Evolutionary conservation across 2,888 invertebrate species (phyloP), one percentile per base, ranked within the genome.

Genomic region (Sarcophaga rosellei): DNA sequence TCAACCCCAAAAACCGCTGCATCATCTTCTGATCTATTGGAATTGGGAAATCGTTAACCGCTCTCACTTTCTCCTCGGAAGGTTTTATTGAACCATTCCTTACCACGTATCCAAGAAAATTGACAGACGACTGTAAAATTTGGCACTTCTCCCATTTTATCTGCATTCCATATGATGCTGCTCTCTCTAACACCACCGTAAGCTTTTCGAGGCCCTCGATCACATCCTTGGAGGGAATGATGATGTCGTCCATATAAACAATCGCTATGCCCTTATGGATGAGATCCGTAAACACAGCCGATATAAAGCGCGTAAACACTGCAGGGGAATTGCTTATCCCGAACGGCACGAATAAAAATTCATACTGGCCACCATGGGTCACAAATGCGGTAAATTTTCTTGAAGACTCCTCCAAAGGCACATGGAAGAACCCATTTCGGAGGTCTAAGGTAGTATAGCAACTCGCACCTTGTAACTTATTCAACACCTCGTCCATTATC

Each of bases 341-440:
- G 53, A 88, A 86, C 12, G 85, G 87, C 5, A 74, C 81, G 20
- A 25, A 82, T 1, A 68, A 11, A 73, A 83, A 88, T 63, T 88
- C 87, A 44, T 61, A 86, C 66, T 88, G 87, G 0, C 79, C 85
- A 8, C 81, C 74, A 12, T 73, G 84, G 2, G 89, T 89, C 0
- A 90, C 88, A 63, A 89, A 89, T 0, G 89, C 69, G 15, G 88
- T 89, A 65, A 83, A 89, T 74, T 88, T 88, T 20, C 81, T 73
- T 4, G 61, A 69, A 0, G 88, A 89, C 4, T 85, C 73, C 17
- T 86, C 86, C 20, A 75, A 3, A 8, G 69, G 75, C 1, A 81
- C 69, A 17, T 75, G 63, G 4, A 74, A 80, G 25, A 68, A 74
- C 25, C 80, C 80, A 25, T 74, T 25, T 4, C 25, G 25, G 25